phyloP scores from a whole-genome alignment of 2,797 vertebrate genomes.

The Falco cherrug region DNA sequence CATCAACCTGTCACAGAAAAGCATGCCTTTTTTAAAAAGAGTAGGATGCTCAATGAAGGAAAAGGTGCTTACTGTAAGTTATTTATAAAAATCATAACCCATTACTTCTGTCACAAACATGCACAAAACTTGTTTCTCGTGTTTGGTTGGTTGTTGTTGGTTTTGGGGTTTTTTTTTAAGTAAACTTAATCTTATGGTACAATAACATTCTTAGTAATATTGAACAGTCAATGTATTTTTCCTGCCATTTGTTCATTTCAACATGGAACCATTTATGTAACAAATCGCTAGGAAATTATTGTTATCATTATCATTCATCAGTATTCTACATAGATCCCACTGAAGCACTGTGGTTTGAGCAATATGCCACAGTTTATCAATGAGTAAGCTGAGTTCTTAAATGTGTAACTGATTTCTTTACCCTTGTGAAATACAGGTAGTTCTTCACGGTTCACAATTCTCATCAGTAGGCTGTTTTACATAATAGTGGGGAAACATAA shows the following conservation, averaged over 20 bases:
- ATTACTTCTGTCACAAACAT: background rate
- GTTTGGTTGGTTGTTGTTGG: background rate
- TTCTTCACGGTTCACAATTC: background rate
- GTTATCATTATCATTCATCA: constrained; percentile 59
- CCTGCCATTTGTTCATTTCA: constrained; percentile 16
- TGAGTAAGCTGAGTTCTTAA: constrained; percentile 50
- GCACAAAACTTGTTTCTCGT: background rate
- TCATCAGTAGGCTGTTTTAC: background rate
- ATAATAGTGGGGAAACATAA: background rate
- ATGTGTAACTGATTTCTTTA: constrained; percentile 64
- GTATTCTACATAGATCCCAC: constrained; percentile 63
- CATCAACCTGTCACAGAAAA: background rate
- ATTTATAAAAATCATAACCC: background rate
- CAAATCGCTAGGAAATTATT: constrained; percentile 58
- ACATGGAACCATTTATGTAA: constrained; percentile 39
- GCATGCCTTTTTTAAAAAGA: background rate
- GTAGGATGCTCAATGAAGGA: background rate
- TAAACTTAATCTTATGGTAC: background rate
- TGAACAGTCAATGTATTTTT: background rate
- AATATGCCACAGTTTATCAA: constrained; percentile 53
- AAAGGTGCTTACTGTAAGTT: background rate
- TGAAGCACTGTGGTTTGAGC: constrained; percentile 46
- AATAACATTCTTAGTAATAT: background rate
- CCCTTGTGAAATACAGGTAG: constrained; percentile 27
- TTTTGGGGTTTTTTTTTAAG: background rate